These are phyloP conservation scores for Indri indri DNA, from an alignment of 2,113 vertebrate genomes.

Conservation along the genomic window DNA sequence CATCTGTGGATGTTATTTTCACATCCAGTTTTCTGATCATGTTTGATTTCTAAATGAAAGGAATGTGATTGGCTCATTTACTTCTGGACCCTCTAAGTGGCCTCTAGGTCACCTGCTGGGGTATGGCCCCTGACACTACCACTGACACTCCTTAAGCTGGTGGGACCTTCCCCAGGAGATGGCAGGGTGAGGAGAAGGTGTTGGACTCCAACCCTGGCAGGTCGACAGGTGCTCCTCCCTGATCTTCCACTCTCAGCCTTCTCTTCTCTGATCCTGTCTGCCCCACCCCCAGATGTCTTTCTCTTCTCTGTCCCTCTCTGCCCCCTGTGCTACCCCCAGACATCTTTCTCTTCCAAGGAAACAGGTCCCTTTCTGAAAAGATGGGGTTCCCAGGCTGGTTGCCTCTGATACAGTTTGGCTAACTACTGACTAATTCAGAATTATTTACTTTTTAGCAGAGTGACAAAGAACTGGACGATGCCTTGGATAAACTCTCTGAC, in stretches of 20 bases:
- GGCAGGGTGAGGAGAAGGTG: rapidly evolving
- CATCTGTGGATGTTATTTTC: neutral
- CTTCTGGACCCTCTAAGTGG: neutral
- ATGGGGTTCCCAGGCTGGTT: neutral
- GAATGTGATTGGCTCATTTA: neutral
- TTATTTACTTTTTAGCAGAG: slow-evolving; percentile 48
- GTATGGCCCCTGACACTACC: neutral
- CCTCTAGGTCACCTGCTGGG: neutral
- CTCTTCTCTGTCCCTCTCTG: neutral
- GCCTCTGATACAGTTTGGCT: neutral
- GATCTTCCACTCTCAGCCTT: neutral
- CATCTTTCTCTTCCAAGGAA: neutral
- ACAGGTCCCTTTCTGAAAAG: neutral
- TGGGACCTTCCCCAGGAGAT: neutral
- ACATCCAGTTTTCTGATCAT: neutral
- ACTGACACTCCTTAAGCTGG: neutral
- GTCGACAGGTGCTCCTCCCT: neutral
- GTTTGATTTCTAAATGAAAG: neutral
- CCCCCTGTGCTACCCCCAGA: no score
- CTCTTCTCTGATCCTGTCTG: neutral
- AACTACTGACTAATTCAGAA: slow-evolving; percentile 14
- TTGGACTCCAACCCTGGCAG: no score
- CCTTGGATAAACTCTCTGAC: slow-evolving; percentile 84
- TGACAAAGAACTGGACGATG: slow-evolving; percentile 81
- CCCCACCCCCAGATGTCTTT: neutral